phyloP scores from a whole-genome alignment of 2,888 invertebrate species.

The Hirtodrosophila alboralis region DNA sequence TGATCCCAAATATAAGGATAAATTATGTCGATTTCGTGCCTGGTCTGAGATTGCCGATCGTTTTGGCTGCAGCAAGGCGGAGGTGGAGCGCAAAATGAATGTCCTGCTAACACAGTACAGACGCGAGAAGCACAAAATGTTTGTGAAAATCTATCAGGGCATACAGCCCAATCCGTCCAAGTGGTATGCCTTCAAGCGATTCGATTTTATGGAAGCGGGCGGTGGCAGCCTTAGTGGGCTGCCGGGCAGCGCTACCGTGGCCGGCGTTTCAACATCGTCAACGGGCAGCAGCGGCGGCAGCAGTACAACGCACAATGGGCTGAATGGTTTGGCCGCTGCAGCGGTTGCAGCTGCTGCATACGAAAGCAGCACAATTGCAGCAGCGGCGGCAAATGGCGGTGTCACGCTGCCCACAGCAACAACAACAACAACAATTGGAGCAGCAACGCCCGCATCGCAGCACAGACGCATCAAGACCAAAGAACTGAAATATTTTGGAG shows the following conservation, averaged over 20 bases:
- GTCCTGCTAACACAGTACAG: constrained; percentile 83
- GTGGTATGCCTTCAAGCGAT: constrained; percentile 83
- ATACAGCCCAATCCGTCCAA: constrained; percentile 83
- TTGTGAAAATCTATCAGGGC: constrained; percentile 82
- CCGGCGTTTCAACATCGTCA: constrained; percentile 30
- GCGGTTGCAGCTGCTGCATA: constrained; percentile 68
- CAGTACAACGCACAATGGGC: constrained; percentile 70
- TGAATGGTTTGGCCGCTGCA: constrained; percentile 71
- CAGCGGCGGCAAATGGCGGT: constrained; percentile 69
- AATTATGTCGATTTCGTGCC: constrained; percentile 82
- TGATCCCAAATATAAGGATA: constrained; percentile 83
- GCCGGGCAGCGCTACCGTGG: constrained; percentile 32
- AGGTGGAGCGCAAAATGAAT: constrained; percentile 84
- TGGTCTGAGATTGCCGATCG: constrained; percentile 83
- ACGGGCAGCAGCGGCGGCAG: constrained; percentile 26
- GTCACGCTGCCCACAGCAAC: constrained; percentile 43
- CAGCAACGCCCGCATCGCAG: constrained; percentile 69
- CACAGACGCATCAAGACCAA: constrained; percentile 82
- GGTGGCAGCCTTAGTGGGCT: constrained; percentile 70
- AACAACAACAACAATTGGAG: constrained; percentile 38
- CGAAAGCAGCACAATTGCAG: constrained; percentile 62
- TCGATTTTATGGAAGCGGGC: constrained; percentile 83
- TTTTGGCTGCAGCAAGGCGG: constrained; percentile 83
- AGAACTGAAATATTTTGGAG: constrained; percentile 83
- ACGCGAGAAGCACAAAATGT: constrained; percentile 83